Evolutionary conservation across 2,113 vertebrate genomes (phyloP).

Genomic region (Camelus dromedarius): DNA sequence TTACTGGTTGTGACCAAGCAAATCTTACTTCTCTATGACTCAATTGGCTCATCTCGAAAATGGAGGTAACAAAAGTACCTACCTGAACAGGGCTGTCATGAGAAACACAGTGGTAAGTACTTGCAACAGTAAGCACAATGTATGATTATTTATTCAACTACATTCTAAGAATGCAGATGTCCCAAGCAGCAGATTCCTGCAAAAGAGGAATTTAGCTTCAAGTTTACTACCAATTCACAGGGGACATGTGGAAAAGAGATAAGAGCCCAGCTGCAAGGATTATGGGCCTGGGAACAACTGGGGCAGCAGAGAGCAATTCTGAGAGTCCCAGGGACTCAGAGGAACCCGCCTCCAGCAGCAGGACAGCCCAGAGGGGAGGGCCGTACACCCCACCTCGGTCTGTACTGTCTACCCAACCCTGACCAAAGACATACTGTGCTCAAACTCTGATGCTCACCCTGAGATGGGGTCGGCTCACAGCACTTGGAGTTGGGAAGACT

Average conservation of each 20-base stretch:
- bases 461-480: not conserved
- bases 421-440: not conserved
- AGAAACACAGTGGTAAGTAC: constrained; percentile 8
- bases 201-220: constrained; percentile 45
- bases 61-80: not conserved
- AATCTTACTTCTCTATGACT: not conserved
- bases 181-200: constrained; percentile 19
- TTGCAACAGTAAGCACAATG: not conserved
- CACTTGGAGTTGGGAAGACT: not conserved
- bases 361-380: not conserved
- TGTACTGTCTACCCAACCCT: not conserved
- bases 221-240: constrained; percentile 33
- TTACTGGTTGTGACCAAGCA: not conserved
- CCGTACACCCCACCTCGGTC: not conserved
- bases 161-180: constrained; percentile 20
- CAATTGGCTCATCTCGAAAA: constrained; percentile 19
- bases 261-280: constrained; percentile 34
- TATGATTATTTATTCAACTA: constrained; percentile 17
- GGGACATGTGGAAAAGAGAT: constrained; percentile 36
- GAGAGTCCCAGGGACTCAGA: constrained; percentile 3
- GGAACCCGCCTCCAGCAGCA: not conserved
- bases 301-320: not conserved
- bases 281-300: not conserved
- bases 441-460: not conserved
- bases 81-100: not conserved